Evolutionary conservation across 1,140 invertebrate species (phyloP).

Genomic region (Caenorhabditis remanei): DNA sequence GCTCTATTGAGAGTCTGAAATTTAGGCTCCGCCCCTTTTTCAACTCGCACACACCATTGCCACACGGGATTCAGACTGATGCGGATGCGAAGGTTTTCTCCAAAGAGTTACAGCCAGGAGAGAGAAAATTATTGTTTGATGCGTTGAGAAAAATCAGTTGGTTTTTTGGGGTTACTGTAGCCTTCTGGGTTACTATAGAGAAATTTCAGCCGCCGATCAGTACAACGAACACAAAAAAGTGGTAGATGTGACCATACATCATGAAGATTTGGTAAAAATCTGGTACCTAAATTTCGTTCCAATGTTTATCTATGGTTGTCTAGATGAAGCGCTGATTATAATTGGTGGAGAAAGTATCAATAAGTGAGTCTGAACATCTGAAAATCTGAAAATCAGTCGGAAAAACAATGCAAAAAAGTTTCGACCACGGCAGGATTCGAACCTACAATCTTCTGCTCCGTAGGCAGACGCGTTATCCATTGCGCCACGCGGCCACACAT

Average conservation of each 20-base stretch:
- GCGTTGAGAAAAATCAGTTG: slow-evolving; percentile 21
- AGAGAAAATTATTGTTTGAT: slow-evolving; percentile 36
- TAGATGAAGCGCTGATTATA: slow-evolving; percentile 18
- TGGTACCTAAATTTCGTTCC: slow-evolving; percentile 41
- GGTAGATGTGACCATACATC: slow-evolving; percentile 11
- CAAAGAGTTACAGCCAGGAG: slow-evolving; percentile 8
- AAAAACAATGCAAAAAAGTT: slow-evolving; percentile 23
- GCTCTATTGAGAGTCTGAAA: neutral
- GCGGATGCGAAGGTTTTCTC: slow-evolving; percentile 28
- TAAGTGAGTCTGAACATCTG: slow-evolving; percentile 1
- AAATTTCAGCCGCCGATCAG: slow-evolving; percentile 28
- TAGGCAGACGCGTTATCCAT: slow-evolving; percentile 74
- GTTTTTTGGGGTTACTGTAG: neutral
- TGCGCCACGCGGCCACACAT: slow-evolving; percentile 68
- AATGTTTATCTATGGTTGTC: slow-evolving; percentile 29
- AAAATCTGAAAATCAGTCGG: too few relatives aligned
- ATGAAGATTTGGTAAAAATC: slow-evolving; percentile 8
- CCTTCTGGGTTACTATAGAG: neutral
- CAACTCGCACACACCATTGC: neutral
- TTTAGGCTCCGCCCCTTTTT: slow-evolving; percentile 34
- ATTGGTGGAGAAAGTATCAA: slow-evolving; percentile 46
- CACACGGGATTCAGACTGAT: slow-evolving; percentile 1
- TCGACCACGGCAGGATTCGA: slow-evolving; percentile 72
- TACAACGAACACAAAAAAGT: slow-evolving; percentile 45
- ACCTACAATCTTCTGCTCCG: slow-evolving; percentile 73